These are phyloP conservation scores for Holothuria scabra DNA, from an alignment of 53 echinoderm and acorn worm species.

Conservation along the genomic window DNA sequence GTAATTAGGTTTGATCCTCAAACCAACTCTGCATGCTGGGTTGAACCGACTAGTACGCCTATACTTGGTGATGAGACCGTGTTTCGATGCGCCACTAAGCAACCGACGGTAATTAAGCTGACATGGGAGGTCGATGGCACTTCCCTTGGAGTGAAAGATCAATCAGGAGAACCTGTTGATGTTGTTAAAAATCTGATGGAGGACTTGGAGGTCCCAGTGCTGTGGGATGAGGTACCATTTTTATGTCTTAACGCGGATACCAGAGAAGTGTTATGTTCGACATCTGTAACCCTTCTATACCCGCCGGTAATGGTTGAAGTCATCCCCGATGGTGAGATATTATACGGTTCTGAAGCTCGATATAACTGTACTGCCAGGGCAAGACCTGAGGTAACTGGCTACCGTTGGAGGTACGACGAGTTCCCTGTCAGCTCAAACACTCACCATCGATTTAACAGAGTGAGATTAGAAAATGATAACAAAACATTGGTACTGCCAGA, in stretches of 20 bases:
- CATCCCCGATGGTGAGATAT: constrained; percentile 10
- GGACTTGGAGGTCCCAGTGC: background rate
- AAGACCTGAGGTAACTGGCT: background rate
- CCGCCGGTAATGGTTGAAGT: background rate
- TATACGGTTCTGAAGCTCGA: constrained; percentile 32
- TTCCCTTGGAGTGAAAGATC: background rate
- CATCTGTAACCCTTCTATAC: constrained; percentile 16
- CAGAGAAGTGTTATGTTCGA: background rate
- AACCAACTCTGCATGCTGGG: constrained; percentile 34
- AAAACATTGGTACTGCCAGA: constrained; percentile 35
- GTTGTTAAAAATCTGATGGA: background rate
- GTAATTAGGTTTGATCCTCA: constrained; percentile 14
- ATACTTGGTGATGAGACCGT: background rate
- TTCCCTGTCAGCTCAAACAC: background rate
- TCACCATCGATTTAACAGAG: constrained; percentile 30
- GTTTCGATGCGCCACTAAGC: background rate
- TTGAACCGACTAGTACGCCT: background rate
- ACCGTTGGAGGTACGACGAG: constrained; percentile 29
- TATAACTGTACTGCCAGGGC: constrained; percentile 7
- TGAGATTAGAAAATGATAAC: constrained; percentile 10
- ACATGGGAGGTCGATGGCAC: background rate
- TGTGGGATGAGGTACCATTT: background rate
- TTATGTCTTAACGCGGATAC: background rate
- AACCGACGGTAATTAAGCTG: background rate
- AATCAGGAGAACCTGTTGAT: background rate